Conservation (phyloP, 2,113 vertebrate genomes). For the Telmatochromis brichardi region DNA sequence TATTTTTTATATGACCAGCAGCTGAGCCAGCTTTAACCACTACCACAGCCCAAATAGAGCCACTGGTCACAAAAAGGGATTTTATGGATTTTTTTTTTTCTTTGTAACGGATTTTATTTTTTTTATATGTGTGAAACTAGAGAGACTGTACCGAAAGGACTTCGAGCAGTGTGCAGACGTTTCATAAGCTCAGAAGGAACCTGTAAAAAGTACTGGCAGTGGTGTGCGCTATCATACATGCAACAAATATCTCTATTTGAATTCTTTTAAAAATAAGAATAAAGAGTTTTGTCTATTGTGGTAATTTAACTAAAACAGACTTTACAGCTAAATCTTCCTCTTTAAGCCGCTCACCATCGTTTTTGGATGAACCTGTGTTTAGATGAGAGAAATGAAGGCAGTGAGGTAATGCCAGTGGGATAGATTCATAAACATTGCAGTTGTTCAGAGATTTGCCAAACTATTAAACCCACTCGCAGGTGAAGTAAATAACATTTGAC, state of each 20-base stretch:
- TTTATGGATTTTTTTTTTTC: neutral
- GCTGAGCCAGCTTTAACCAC: conserved; percentile 4
- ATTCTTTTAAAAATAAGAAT: neutral
- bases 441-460: neutral
- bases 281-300: neutral
- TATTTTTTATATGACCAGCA: neutral
- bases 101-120: neutral
- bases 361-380: neutral
- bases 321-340: neutral
- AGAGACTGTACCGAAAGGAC: neutral
- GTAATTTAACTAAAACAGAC: neutral
- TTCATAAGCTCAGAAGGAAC: neutral
- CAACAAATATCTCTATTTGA: neutral
- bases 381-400: neutral
- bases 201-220: neutral
- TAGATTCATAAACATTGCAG: neutral
- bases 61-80: neutral
- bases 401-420: neutral
- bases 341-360: neutral
- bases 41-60: neutral
- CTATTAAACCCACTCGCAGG: neutral
- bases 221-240: neutral
- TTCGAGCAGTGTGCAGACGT: neutral
- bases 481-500: neutral
- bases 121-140: neutral